Percentiles rank a stretch among this genome's conserved stretches.
phyloP scores from a whole-genome alignment of 2,797 vertebrate genomes.

The Mus caroli region DNA sequence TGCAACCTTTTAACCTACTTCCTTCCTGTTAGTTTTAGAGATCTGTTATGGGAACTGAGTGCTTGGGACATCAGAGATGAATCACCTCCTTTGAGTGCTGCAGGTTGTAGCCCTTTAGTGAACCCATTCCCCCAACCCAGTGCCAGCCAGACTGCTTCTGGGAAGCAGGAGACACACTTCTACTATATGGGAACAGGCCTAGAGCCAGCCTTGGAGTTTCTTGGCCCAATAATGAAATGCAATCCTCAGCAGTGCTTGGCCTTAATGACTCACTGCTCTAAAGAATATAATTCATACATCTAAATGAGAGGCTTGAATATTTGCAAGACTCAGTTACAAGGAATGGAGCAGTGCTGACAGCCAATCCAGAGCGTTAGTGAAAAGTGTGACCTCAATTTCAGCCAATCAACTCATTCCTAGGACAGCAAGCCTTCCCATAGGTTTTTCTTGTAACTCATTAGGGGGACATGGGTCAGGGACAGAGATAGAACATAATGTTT shows the following conservation, averaged over 20 bases:
- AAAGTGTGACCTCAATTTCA: constrained; percentile 65
- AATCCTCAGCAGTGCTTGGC: constrained; percentile 67
- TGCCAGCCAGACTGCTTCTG: constrained; percentile 62
- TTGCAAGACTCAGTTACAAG: constrained; percentile 26
- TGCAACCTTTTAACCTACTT: not conserved
- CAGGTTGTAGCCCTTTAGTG: constrained; percentile 41
- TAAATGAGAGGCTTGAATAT: constrained; percentile 64
- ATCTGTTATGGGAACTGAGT: constrained; percentile 70
- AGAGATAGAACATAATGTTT: not conserved
- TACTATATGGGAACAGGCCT: constrained; percentile 45
- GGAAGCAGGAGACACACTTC: constrained; percentile 51
- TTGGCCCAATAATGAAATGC: constrained; percentile 53
- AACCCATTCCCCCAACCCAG: not conserved
- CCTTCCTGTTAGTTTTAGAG: constrained; percentile 37
- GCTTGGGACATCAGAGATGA: constrained; percentile 54
- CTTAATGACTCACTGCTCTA: constrained; percentile 74
- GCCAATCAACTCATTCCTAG: constrained; percentile 58
- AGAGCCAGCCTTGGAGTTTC: constrained; percentile 68
- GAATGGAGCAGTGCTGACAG: constrained; percentile 44
- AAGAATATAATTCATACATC: constrained; percentile 71
- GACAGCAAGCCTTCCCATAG: not conserved
- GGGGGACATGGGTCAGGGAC: not conserved
- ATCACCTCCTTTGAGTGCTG: constrained; percentile 47
- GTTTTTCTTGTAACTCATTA: constrained; percentile 53
- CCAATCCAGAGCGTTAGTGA: constrained; percentile 48